Percentiles rank a stretch among this genome's conserved stretches.
These are phyloP conservation scores for Colistium nudipinnis DNA, from an alignment of 2,113 vertebrate species.

Conservation along the genomic window DNA sequence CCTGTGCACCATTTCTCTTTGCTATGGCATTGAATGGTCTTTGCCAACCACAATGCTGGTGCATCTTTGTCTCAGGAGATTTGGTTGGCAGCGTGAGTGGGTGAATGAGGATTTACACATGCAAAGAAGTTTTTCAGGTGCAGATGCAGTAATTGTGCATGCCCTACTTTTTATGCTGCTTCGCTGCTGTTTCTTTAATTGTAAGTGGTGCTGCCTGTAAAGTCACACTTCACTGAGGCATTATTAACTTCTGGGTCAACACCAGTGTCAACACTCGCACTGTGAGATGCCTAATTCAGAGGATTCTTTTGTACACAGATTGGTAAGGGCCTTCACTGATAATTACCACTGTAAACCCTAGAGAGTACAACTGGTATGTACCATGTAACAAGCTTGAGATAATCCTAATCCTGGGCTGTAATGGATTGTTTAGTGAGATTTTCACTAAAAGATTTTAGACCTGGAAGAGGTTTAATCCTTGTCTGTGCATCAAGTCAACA, in stretches of 20 bases:
- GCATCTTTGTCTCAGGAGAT: conserved; percentile 7
- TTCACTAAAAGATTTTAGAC: conserved; percentile 24
- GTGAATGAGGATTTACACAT: conserved; percentile 11
- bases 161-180: conserved; percentile 42
- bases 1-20: conserved; percentile 1
- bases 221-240: background rate
- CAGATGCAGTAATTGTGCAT: conserved; percentile 29
- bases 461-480: conserved; percentile 17
- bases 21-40: background rate
- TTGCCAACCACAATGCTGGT: background rate
- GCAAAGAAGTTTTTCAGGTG: conserved; percentile 45
- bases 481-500: conserved; percentile 14
- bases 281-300: background rate
- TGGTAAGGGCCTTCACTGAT: conserved; percentile 2
- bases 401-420: conserved; percentile 33
- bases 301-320: conserved; percentile 2
- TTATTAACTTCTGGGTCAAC: background rate
- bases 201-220: conserved; percentile 2
- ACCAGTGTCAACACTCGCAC: background rate
- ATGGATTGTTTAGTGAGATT: conserved; percentile 33
- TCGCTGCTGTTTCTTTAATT: background rate
- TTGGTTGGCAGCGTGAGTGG: conserved; percentile 9
- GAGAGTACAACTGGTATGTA: conserved; percentile 21
- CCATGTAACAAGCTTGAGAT: conserved; percentile 18
- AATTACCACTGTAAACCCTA: conserved; percentile 34